phyloP scores from a whole-genome alignment of 2,797 vertebrate genomes.

The Malurus leucopterus region DNA sequence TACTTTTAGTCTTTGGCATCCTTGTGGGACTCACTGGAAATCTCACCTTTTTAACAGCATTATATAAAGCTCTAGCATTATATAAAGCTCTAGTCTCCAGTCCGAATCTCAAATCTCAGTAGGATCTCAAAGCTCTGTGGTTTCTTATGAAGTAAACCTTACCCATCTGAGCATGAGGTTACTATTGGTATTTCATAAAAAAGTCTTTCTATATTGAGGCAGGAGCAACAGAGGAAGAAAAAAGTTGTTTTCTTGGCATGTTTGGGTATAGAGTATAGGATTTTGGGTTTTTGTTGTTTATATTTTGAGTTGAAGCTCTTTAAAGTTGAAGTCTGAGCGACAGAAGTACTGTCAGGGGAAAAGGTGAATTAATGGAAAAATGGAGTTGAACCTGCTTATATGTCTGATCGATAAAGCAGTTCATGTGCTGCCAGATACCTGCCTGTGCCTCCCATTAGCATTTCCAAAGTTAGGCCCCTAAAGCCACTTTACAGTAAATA shows the following conservation, averaged over 20 bases:
- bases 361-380: conserved; percentile 3
- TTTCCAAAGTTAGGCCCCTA: not conserved
- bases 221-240: not conserved
- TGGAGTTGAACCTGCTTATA: not conserved
- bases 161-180: not conserved
- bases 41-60: not conserved
- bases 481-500: not conserved
- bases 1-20: not conserved
- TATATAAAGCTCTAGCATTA: not conserved
- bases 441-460: not conserved
- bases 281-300: not conserved
- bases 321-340: not conserved
- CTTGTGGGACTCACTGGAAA: not conserved
- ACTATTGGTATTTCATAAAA: not conserved
- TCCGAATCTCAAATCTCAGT: not conserved
- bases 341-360: not conserved
- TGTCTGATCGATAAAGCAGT: not conserved
- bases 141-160: not conserved
- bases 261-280: not conserved
- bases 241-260: not conserved
- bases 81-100: not conserved
- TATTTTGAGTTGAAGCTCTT: not conserved
- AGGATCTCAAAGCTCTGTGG: not conserved
- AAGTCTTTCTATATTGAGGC: not conserved
- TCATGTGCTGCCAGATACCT: not conserved